A percentile compares a stretch with the other conserved stretches of the same genome.
Conservation (phyloP, 2,797 vertebrate genomes). For the Lacerta bilineata region DNA sequence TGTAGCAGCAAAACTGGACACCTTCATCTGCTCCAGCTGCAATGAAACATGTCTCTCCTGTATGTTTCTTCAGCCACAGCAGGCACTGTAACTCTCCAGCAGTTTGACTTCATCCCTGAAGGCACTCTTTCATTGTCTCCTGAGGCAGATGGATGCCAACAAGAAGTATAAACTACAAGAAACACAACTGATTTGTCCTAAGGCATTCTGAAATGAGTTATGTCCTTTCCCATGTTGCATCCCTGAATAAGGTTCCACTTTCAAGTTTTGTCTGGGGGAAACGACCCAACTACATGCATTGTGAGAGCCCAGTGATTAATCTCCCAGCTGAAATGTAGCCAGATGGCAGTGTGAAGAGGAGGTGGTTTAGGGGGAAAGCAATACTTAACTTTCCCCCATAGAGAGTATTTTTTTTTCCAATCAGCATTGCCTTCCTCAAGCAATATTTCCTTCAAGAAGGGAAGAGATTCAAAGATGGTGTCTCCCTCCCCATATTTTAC, state of each 20-base stretch:
- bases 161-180: background rate
- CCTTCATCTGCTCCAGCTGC: too few relatives aligned
- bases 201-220: background rate
- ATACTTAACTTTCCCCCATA: background rate
- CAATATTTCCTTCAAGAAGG: background rate
- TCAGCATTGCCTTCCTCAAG: background rate
- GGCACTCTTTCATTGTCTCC: too few relatives aligned
- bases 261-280: background rate
- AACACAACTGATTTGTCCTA: background rate
- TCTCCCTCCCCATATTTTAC: background rate
- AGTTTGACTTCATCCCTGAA: too few relatives aligned
- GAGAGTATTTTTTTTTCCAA: background rate
- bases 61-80: too few relatives aligned
- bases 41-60: too few relatives aligned
- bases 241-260: background rate
- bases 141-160: too few relatives aligned
- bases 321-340: background rate
- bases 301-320: background rate
- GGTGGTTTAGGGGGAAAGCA: background rate
- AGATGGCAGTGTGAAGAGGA: background rate
- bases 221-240: background rate
- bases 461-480: background rate
- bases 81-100: too few relatives aligned
- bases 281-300: background rate
- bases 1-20: too few relatives aligned